A percentile compares a stretch with the other conserved stretches of the same genome.
These are phyloP conservation scores for Clanis bilineata DNA, from an alignment of 2,888 invertebrate species.

Conservation along the genomic window DNA sequence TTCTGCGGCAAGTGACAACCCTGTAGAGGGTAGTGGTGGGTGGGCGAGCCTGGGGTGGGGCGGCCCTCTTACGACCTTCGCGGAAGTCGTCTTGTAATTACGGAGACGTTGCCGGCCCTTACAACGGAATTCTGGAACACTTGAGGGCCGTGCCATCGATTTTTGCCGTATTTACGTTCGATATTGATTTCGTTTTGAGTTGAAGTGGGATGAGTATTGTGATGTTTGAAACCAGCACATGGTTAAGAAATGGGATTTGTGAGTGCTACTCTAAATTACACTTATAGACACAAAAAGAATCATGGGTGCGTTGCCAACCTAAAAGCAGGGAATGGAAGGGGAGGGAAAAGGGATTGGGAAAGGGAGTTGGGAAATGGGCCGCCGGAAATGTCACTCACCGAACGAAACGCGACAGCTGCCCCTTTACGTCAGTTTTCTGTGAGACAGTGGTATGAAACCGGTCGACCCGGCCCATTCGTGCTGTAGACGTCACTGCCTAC, in stretches of 20 bases:
- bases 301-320: too few relatives aligned
- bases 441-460: too few relatives aligned
- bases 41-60: slow-evolving; percentile 19
- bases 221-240: neutral
- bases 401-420: too few relatives aligned
- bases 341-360: too few relatives aligned
- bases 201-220: neutral
- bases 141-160: slow-evolving; percentile 37
- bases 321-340: too few relatives aligned
- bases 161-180: slow-evolving; percentile 22
- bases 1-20: neutral
- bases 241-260: neutral
- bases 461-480: too few relatives aligned
- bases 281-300: too few relatives aligned
- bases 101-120: slow-evolving; percentile 41
- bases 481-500: too few relatives aligned
- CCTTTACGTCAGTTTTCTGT: too few relatives aligned
- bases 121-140: slow-evolving; percentile 44
- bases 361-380: too few relatives aligned
- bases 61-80: slow-evolving; percentile 50
- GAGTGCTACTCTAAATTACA: neutral
- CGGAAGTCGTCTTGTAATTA: slow-evolving; percentile 57
- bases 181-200: neutral
- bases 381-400: too few relatives aligned
- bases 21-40: neutral